Evolutionary conservation across 1,140 invertebrate genomes (phyloP), one percentile per base, ranked within the genome.

Genomic region (Doryteuthis pealeii): DNA sequence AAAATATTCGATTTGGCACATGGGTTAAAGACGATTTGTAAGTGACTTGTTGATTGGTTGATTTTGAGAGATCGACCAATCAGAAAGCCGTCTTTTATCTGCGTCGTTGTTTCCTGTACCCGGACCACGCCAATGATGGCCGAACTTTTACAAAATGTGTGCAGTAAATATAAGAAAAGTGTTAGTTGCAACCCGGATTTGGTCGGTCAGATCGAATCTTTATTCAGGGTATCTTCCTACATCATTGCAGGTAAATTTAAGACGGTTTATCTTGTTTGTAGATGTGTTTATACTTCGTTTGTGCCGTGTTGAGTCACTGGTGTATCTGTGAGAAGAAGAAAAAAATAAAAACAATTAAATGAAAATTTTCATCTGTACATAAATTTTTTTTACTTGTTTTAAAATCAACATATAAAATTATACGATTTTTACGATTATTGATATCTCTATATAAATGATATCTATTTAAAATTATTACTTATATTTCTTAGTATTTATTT

Each of bases 191-290:
- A 83, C 69, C 79, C 80, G 14, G 78, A 83, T 31, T 76, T 76
- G 18, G 76, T 82, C 15, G 77, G 78, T 31, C 83, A 84, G 76
- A 62, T 84, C 49, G 83, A 84, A 70, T 72, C 81, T 26, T 77
- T 72, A 14, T 82, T 80, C 35, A 76, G 81, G 68, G 65, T 84
- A 28, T 71, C 81, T 8, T 84, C 82, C 5, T 84, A 84, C 76
- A 54, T 82, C 31, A 77, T 82, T 77, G 82, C 81, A 78, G 82
- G 82, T 84, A 71, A 73, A 32, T 22, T 22, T 5, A 12, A 62
- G 10, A 40, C 10, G 10, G 35, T 40, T 40, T 40, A 40, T 40
- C 10, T 40, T 28, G 8, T 69, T 54, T 67, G 35, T 69, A 26
- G 35, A 18, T 18, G 45, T 35, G 22, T 45, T 15, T 68, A 35